Evolutionary conservation across 2,797 vertebrate species (phyloP).

Genomic region (Bufotes viridis): DNA sequence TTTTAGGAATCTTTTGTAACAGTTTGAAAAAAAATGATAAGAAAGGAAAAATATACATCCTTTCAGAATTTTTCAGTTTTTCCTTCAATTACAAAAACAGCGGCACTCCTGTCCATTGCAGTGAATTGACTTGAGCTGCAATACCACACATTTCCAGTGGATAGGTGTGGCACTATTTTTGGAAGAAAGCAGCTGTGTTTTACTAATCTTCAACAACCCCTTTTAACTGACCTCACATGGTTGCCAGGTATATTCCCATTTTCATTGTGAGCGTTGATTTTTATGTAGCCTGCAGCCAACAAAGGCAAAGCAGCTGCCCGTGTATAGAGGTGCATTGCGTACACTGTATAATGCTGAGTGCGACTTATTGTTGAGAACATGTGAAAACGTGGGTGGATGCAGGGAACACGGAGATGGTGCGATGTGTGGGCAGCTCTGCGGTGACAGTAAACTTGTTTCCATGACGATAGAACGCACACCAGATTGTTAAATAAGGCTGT

Average conservation of each 20-base stretch:
- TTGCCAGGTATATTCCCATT: not conserved
- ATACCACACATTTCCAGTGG: no score
- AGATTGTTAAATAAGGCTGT: not conserved
- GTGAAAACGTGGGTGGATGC: not conserved
- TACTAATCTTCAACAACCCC: no score
- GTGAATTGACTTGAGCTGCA: no score
- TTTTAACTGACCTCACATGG: not conserved
- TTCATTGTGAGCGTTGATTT: not conserved
- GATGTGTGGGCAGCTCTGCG: not conserved
- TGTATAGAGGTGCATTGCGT: not conserved
- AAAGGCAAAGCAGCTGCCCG: not conserved
- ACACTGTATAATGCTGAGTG: not conserved
- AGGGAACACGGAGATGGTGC: not conserved
- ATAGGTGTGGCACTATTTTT: no score
- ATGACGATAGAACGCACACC: slow-evolving; percentile 12
- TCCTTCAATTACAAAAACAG: no score
- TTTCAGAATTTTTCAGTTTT: no score
- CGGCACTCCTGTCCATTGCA: no score
- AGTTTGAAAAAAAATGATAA: no score
- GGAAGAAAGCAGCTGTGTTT: no score
- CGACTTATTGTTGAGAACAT: not conserved
- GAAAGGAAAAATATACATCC: no score
- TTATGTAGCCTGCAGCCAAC: not conserved
- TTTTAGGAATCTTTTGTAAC: no score
- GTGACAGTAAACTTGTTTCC: not conserved